Evolutionary conservation across 2,797 vertebrate genomes (phyloP), one percentile per base, ranked within the genome.

Genomic region (Pangasius larnaudii): DNA sequence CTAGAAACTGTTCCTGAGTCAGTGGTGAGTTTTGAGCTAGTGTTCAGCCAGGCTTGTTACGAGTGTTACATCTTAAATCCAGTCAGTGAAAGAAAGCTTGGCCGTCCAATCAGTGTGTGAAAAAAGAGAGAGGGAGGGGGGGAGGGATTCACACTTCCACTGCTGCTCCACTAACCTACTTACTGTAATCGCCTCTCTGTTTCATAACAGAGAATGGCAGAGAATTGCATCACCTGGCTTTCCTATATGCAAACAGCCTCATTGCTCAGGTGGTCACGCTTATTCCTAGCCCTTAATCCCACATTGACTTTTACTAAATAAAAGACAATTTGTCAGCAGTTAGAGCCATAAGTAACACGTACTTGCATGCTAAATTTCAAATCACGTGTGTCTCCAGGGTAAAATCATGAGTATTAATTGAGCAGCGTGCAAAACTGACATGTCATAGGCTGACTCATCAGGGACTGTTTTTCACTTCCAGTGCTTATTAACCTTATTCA

Each of bases 131-230:
- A 22, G 61, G 69, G 72, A 85, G 39, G 49, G 77, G 79, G 86
- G 22, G 88, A 36, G 87, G 10, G 78, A 63, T 33, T 87, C 88
- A 87, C 80, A 74, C 69, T 89, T 87, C 75, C 87, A 84, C 77
- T 85, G 86, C 93, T 95, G 95, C 90, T 96, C 95, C 90, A 96
- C 94, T 96, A 96, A 96, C 95, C 95, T 94, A 95, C 94, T 96
- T 96, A 93, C 90, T 92, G 94, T 96, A 95, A 97, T 95, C 95
- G 94, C 94, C 91, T 93, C 92, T 91, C 93, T 93, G 94, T 96
- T 96, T 96, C 94, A 95, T 96, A 96, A 96, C 92, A 94, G 71
- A 58, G 33, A 83, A 94, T 94, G 94, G 94, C 92, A 94, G 92
- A 92, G 85, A 90, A 94, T 96, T 96, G 95, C 95, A 95, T 96